phyloP scores from a whole-genome alignment of 1,140 invertebrate species.

The Battus philenor region DNA sequence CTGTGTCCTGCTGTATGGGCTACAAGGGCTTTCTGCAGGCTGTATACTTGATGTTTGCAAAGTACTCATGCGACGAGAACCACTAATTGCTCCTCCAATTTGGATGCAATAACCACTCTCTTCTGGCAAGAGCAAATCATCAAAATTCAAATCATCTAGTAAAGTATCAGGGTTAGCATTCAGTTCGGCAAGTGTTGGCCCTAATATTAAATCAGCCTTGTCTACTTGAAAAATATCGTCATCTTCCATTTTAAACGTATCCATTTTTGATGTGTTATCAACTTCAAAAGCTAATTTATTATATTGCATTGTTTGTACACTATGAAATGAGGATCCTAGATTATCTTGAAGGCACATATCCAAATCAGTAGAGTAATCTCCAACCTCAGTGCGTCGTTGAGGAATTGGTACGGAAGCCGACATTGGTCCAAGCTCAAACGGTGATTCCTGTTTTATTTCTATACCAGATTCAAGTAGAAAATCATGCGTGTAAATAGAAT shows the following conservation, averaged over 20 bases:
- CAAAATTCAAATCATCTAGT: conserved; percentile 89
- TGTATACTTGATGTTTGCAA: conserved; percentile 66
- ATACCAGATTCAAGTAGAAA: conserved; percentile 75
- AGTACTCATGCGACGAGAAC: conserved; percentile 52
- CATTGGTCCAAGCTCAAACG: conserved; percentile 55
- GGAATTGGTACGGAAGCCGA: conserved; percentile 79
- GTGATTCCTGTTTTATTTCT: conserved; percentile 75
- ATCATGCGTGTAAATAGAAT: conserved; percentile 77
- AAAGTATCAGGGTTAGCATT: conserved; percentile 90
- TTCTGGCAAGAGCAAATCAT: conserved; percentile 86
- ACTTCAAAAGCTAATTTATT: conserved; percentile 58
- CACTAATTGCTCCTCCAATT: conserved; percentile 70
- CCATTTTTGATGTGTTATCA: conserved; percentile 75
- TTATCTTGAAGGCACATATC: conserved; percentile 73
- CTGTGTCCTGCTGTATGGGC: conserved; percentile 61
- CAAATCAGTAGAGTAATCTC: conserved; percentile 74
- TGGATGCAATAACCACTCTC: conserved; percentile 76
- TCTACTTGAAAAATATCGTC: conserved; percentile 94
- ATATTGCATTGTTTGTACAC: conserved; percentile 66
- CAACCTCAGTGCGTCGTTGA: conserved; percentile 63
- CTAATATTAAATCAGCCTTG: conserved; percentile 88
- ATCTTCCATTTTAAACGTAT: conserved; percentile 86
- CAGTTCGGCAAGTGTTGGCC: conserved; percentile 90
- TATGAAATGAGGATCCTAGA: conserved; percentile 59
- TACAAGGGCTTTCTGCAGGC: conserved; percentile 64